Conservation (phyloP, 2,888 invertebrate species). For the Drosophila ochracea region DNA sequence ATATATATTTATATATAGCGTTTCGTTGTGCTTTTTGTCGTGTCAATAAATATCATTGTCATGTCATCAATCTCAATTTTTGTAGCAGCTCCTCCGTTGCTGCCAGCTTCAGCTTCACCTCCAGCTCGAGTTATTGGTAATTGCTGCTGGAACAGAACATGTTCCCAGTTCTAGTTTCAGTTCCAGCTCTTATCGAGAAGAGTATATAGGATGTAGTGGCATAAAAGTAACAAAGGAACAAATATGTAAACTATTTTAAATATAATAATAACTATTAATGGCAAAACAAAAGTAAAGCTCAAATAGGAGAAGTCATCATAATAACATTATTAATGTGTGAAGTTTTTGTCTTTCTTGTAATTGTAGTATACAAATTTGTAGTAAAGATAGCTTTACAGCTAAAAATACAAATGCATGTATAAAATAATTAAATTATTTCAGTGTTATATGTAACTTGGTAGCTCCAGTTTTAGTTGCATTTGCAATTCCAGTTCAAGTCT, state of each 20-base stretch:
- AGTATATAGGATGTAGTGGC: neutral
- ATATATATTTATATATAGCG: neutral
- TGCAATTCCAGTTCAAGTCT: neutral
- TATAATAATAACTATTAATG: neutral
- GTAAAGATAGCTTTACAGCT: neutral
- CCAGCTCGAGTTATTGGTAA: neutral
- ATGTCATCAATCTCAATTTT: slow-evolving; percentile 78
- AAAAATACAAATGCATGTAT: neutral
- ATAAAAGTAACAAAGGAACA: neutral
- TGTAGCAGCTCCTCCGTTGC: neutral
- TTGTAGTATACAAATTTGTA: neutral
- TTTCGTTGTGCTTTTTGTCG: slow-evolving; percentile 1
- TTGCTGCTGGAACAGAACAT: neutral
- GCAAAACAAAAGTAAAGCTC: neutral
- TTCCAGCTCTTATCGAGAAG: neutral
- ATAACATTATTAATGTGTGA: neutral
- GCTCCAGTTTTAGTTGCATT: neutral
- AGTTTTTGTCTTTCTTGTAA: neutral
- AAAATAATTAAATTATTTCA: neutral
- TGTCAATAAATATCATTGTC: slow-evolving; percentile 68
- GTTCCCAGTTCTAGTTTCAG: neutral
- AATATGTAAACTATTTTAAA: neutral
- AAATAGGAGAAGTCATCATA: neutral
- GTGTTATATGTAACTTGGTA: neutral
- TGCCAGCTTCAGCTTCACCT: neutral